Evolutionary conservation across 2,113 vertebrate species (phyloP).

Genomic region (Harpagus bidentatus): DNA sequence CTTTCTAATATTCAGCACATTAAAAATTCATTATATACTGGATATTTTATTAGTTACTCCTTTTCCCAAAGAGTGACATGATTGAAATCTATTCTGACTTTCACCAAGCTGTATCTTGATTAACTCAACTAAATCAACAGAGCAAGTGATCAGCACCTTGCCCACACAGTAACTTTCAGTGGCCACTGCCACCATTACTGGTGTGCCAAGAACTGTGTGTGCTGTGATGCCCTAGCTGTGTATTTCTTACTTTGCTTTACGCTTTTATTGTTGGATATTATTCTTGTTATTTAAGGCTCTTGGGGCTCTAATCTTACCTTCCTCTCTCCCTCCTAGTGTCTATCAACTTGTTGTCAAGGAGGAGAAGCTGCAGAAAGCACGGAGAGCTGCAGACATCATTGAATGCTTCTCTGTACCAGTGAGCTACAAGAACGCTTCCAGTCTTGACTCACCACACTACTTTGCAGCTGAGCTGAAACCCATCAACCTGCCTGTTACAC

Average conservation of each 20-base stretch:
- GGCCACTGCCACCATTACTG: neutral
- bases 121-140: neutral
- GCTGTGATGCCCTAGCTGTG: neutral
- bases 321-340: constrained; percentile 72
- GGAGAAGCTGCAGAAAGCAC: constrained; percentile 86
- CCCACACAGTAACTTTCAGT: neutral
- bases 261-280: neutral
- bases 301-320: neutral
- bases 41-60: neutral
- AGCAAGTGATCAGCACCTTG: neutral
- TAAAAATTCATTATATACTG: neutral
- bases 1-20: neutral
- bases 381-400: constrained; percentile 84
- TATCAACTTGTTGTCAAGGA: constrained; percentile 97
- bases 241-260: neutral
- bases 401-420: constrained; percentile 91
- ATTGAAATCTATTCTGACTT: neutral
- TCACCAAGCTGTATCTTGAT: neutral
- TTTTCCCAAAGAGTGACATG: neutral
- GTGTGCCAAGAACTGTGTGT: neutral
- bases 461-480: constrained; percentile 92
- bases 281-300: neutral
- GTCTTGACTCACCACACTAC: constrained; percentile 88
- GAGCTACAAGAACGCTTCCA: constrained; percentile 90
- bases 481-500: constrained; percentile 83